Base-by-base conservation (phyloP, 2,888 invertebrate species). In the Meiosimyza platycephala region DNA sequence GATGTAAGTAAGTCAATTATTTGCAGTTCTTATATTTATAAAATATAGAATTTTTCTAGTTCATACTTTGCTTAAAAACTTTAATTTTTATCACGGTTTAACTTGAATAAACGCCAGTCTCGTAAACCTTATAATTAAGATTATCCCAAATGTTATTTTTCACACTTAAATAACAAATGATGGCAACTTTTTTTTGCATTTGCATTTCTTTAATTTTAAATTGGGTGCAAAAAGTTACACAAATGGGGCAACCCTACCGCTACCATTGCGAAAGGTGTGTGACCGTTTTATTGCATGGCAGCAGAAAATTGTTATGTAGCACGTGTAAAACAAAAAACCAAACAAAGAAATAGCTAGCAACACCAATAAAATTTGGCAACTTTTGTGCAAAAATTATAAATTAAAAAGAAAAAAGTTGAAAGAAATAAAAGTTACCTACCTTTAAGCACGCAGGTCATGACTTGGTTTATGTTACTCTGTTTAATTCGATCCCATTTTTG, bases 241-340 rank as follows among this genome's bases (percentile, higher is more conserved):
- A 50, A 51, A 57, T 16, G 40, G 40, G 77, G 77, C 75, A 72
- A 40, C 55, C 13, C 57, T 52, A 70, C 50, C 75, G 72, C 55
- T 69, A 73, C 40, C 13, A 48, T 5, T n/a, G 51, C 13, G 1
- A 63, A 80, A 83, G 82, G 82, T 82, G 79, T 80, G 80, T 82
- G 82, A 83, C 82, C 82, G 80, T 78, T 79, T 74, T 62, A 18
- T 72, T 77, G 73, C 74, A 66, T 67, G 75, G 77, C 79, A 79
- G 80, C 76, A 78, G 81, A 79, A 77, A 79, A 78, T n/a, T 81
- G 77, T 79, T 77, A 75, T 79, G 79, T 80, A 40, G 40, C 40
- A 40, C 6, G 40, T 40, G 40, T 40, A 28, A 28, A 28, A 28
- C 28, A 2, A 40, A 6, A 40, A 22, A 22, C 22, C 1, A 22